Conservation (phyloP, 2,797 vertebrate genomes). For the Rhabdophis nuchalis region DNA sequence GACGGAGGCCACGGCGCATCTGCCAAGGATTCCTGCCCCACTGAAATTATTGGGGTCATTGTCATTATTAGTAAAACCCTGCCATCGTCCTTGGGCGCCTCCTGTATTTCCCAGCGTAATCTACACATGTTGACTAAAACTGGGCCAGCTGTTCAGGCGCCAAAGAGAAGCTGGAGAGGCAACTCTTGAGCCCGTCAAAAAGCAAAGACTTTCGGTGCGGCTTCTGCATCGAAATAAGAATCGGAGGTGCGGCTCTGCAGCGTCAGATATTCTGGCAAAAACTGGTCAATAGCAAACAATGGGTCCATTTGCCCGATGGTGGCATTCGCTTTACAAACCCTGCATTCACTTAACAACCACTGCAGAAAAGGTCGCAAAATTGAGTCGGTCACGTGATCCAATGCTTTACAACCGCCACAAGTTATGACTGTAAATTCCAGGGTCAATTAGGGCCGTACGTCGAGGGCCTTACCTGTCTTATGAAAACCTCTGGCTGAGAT, state of each 20-base stretch:
- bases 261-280: neutral
- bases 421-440: neutral
- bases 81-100: neutral
- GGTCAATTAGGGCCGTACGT: neutral
- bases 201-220: neutral
- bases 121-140: neutral
- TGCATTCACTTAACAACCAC: neutral
- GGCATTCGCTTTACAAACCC: neutral
- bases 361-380: neutral
- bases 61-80: neutral
- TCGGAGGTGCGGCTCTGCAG: neutral
- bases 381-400: neutral
- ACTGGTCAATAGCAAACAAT: neutral
- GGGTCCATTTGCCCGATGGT: neutral
- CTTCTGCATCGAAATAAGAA: neutral
- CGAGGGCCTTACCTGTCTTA: neutral
- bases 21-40: conserved; percentile 21
- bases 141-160: neutral
- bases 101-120: neutral
- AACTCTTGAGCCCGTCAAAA: neutral
- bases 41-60: neutral
- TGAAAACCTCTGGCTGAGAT: neutral
- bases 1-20: conserved; percentile 55
- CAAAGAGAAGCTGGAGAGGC: neutral
- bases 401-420: neutral